Base-by-base conservation (phyloP, 2,888 invertebrate genomes). In the Xylota segnis region DNA sequence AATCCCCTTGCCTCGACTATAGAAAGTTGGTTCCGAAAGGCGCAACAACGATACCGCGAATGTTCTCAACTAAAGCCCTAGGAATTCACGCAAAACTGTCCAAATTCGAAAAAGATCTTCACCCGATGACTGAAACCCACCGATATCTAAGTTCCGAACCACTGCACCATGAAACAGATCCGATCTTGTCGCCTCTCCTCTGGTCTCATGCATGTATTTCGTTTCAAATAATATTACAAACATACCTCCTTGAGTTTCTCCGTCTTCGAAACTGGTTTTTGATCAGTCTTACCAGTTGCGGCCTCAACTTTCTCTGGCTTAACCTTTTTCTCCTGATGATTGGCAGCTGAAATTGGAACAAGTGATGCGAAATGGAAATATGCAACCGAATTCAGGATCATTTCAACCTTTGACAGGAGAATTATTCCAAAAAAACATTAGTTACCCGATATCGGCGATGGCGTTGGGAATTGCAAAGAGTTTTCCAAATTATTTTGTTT, bases 241-340 rank as follows among this genome's bases (percentile, higher is more conserved):
- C 75, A 75, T 86, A 90, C 90, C 88, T 90, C 89, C 63, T 88
- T 90, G 6, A 88, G 76, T 72, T 89, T 90, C 34, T 90, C 90
- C 0, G 88, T 75, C 79, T 88, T 89, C 4, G 77, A 61, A 14
- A 68, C 40, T 7, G 79, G 23, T 29, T 87, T 88, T 12, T 71
- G 78, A 5, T 90, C 89, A 47, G 90, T 70, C 66, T 90, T 91
- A 1, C 89, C 89, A 2, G 89, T 81, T 2, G 88, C 75, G 10
- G 90, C 88, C 63, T 91, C 91, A 34, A 87, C 88, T 2, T 89
- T 89, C 83, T 89, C 91, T 16, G 88, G 87, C 74, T 90, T 90
- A 4, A 70, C 72, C 4, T 87, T 87, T 12, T 87, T 76, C 3
- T 87, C 87, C n/a, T 87, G 88, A n/a, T 87, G 88, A n/a, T 88